Conservation (phyloP, 2,888 invertebrate species). For the Serrognathus titanus region DNA sequence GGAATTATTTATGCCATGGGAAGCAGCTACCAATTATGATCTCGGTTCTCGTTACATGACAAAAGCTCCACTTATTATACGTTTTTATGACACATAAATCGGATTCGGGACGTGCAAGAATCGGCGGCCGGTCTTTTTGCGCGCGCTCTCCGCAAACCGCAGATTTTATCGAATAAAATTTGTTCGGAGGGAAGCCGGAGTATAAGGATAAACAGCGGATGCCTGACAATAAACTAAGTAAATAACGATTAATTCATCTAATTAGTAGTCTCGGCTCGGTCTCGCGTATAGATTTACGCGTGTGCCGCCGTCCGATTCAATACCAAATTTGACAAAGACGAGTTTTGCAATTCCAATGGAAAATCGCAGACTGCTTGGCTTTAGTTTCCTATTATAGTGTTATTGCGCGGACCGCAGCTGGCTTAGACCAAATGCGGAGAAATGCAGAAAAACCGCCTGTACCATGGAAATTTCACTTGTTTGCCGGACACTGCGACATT, state of each 20-base stretch:
- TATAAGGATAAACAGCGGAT: conserved; percentile 18
- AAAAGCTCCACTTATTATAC: conserved; percentile 21
- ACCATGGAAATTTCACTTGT: conserved; percentile 45
- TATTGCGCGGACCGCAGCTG: conserved; percentile 33
- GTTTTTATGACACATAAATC: conserved; percentile 20
- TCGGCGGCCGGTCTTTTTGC: conserved; percentile 7
- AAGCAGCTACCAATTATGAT: conserved; percentile 22
- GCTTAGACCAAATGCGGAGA: conserved; percentile 44
- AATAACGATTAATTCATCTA: conserved; percentile 50
- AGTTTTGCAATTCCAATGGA: conserved; percentile 46
- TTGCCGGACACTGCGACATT: conserved; percentile 20
- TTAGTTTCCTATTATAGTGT: conserved; percentile 49
- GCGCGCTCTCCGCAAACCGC: no score
- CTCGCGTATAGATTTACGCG: conserved; percentile 45
- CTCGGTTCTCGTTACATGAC: conserved; percentile 15
- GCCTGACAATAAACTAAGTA: conserved; percentile 31
- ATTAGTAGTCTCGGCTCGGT: conserved; percentile 46
- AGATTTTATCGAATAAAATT: conserved; percentile 17
- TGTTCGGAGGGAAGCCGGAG: conserved; percentile 14
- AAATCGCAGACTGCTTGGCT: conserved; percentile 49
- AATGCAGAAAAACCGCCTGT: conserved; percentile 44
- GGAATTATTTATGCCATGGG: conserved; percentile 26
- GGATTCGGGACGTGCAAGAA: conserved; percentile 19
- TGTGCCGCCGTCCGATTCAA: conserved; percentile 44
- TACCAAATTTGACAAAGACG: conserved; percentile 51